Base-by-base conservation (phyloP, 2,888 invertebrate species). In the Epirrhoe tristata region DNA sequence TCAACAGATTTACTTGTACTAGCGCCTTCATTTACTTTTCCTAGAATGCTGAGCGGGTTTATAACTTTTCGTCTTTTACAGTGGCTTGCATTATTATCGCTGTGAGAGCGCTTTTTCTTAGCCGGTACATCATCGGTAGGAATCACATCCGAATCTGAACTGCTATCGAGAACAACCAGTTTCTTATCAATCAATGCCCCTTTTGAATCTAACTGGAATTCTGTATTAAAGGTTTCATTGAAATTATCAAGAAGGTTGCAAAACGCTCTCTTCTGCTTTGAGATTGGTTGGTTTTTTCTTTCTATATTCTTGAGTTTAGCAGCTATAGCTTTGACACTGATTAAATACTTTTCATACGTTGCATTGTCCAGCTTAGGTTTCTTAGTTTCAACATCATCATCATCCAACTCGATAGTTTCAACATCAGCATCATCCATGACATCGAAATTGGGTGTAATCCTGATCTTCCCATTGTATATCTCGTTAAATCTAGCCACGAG, bases 351-450 rank as follows among this genome's bases (percentile, higher is more conserved):
- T 48, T 85, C 76, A 69, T 81, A 84, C 5, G 66, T 69, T 34
- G 74, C 73, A 39, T 63, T 58, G 3, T 77, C 71, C 4, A 71
- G 54, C 65, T 76, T 82, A 6, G 72, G 74, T 62, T 75, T 87
- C 77, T 89, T 92, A 24, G 64, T 74, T 58, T 55, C 72, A 14
- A 82, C 84, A 12, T 85, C 68, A 52, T 70, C 72, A 58, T 86
- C 87, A 14, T 90, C 88, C 12, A 92, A 64, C 51, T 86, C 84
- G 39, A 93, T 89, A 0, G 89, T 89, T 69, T 90, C 91, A 53
- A 87, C 77, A 36, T 72, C 76, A 62, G 79, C 76, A 5, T 48
- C 43, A 6, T 64, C 50, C 12, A 84, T 57, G 12, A 93, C 63
- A 39, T 85, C 82, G 43, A 86, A 85, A 39, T 77, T 53, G 6